Evolutionary conservation across 2,113 vertebrate genomes (phyloP).

Genomic region (Salvelinus sp.): DNA sequence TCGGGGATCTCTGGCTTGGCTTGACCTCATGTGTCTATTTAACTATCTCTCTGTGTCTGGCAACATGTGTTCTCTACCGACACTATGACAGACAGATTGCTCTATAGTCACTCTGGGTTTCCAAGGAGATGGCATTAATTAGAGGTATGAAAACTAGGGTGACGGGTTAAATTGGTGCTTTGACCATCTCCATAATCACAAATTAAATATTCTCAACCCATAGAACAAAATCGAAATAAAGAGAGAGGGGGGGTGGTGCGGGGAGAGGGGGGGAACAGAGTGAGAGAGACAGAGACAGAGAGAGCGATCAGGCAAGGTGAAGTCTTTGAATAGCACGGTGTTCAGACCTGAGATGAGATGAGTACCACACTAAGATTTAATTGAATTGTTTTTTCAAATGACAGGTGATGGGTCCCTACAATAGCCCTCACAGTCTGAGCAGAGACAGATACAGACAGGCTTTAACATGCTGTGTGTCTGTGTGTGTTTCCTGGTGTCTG

Average conservation of each 20-base stretch:
- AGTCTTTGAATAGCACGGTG: constrained; percentile 56
- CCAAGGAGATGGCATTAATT: constrained; percentile 67
- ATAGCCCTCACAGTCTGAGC: constrained; percentile 57
- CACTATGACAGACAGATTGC: constrained; percentile 32
- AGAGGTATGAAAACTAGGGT: constrained; percentile 66
- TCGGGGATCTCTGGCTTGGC: no score
- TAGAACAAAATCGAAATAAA: background rate
- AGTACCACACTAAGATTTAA: constrained; percentile 51
- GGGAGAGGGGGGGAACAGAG: background rate
- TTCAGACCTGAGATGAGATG: constrained; percentile 46
- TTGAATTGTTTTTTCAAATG: constrained; percentile 59
- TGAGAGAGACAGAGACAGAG: background rate
- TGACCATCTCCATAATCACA: constrained; percentile 56
- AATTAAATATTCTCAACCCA: constrained; percentile 42
- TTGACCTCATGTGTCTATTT: background rate
- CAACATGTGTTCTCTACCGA: background rate
- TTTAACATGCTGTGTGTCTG: constrained; percentile 61
- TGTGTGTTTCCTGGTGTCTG: constrained; percentile 13
- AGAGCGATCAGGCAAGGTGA: background rate
- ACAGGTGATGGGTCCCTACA: constrained; percentile 64
- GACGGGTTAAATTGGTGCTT: constrained; percentile 57
- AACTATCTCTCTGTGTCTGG: background rate
- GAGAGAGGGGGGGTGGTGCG: background rate
- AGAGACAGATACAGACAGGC: constrained; percentile 37
- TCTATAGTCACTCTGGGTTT: constrained; percentile 63